Evolutionary conservation across 1,140 invertebrate species (phyloP).

Genomic region (Leptopilina clavipes): DNA sequence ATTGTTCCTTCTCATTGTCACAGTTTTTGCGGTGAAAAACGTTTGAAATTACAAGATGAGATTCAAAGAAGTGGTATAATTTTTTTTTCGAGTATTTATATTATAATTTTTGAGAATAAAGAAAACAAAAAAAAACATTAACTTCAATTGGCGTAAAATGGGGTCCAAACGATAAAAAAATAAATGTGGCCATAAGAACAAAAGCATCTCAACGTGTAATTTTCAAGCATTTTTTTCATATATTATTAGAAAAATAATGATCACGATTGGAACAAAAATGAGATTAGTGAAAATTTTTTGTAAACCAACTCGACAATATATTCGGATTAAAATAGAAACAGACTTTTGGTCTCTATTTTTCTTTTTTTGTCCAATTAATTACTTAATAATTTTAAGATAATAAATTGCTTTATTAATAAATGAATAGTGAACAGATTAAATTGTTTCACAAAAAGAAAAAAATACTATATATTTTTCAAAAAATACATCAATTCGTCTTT

Average conservation of each 20-base stretch:
- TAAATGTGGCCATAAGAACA: slow-evolving; percentile 25
- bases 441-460: no score
- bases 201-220: neutral
- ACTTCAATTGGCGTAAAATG: slow-evolving; percentile 1
- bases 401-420: no score
- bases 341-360: neutral
- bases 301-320: neutral
- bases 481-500: no score
- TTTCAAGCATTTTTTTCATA: neutral
- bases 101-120: neutral
- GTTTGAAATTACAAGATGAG: slow-evolving; percentile 24
- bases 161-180: slow-evolving; percentile 21
- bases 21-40: neutral
- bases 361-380: neutral
- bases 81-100: neutral
- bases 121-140: no score
- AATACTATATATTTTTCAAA: no score
- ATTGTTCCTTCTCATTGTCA: neutral
- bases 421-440: no score
- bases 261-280: neutral
- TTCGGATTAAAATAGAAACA: neutral
- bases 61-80: neutral
- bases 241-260: neutral
- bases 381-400: no score
- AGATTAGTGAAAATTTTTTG: neutral